These are phyloP conservation scores for Lota lota DNA, from an alignment of 2,113 vertebrate species.

Conservation along the genomic window DNA sequence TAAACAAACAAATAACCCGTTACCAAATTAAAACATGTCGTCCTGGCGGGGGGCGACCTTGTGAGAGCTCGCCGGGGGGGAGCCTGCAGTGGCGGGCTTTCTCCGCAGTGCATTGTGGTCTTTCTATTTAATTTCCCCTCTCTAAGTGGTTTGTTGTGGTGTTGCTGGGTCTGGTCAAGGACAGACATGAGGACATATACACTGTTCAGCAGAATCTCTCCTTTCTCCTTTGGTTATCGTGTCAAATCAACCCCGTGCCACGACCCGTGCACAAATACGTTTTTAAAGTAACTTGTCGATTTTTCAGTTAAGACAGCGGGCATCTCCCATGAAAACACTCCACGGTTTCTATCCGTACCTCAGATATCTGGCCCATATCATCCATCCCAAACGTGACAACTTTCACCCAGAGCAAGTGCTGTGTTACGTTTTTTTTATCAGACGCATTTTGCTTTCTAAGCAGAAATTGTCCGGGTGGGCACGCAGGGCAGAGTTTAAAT, in stretches of 20 bases:
- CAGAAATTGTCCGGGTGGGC: slow-evolving; percentile 45
- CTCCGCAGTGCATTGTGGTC: slow-evolving; percentile 52
- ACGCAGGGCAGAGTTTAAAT: slow-evolving; percentile 54
- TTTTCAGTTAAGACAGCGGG: too few relatives aligned
- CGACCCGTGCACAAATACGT: too few relatives aligned
- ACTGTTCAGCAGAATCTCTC: slow-evolving; percentile 26
- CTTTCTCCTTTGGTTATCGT: slow-evolving; percentile 13
- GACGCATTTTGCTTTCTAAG: slow-evolving; percentile 44
- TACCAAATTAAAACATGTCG: not conserved
- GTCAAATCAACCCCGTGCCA: too few relatives aligned
- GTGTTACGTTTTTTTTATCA: slow-evolving; percentile 28
- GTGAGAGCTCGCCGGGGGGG: slow-evolving; percentile 54
- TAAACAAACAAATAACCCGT: not conserved
- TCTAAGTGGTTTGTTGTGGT: slow-evolving; percentile 65
- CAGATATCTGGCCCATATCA: too few relatives aligned
- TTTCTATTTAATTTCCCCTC: slow-evolving; percentile 62
- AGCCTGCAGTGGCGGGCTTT: slow-evolving; percentile 48
- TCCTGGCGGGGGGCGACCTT: slow-evolving; percentile 44
- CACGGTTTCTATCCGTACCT: too few relatives aligned
- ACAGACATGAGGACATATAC: slow-evolving; percentile 40
- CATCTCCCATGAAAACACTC: too few relatives aligned
- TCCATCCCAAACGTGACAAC: slow-evolving; percentile 25
- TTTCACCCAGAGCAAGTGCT: slow-evolving; percentile 61
- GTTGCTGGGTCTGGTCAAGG: slow-evolving; percentile 54
- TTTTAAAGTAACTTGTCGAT: too few relatives aligned